Evolutionary conservation across 2,888 invertebrate genomes (phyloP), one percentile per base, ranked within the genome.

Genomic region (Lingula anatina): DNA sequence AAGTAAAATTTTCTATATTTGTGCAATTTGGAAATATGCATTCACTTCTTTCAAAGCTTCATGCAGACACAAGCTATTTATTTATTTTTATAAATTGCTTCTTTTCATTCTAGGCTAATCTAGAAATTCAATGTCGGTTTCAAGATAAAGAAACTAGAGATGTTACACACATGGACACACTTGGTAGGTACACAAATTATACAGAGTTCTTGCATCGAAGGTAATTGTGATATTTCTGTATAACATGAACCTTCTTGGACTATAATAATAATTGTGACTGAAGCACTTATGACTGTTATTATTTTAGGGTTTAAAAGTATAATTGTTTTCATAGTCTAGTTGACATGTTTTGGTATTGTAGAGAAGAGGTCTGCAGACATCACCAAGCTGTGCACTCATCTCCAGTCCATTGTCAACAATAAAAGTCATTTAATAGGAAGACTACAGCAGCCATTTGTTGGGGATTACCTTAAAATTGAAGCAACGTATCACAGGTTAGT

Each of bases 391-490:
- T 66, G 64, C 44, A 59, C 58, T 27, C 65, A 71, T 49, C 47
- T 70, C 18, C 66, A 68, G 53, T 53, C 56, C 21, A 56, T 70
- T 5, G 56, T 68, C n/a, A 60, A 59, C 23, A 59, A 60, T 43
- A 68, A 67, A 46, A 60, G 65, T 20, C 45, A 56, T 46, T 46
- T 70, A 23, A 53, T 66, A 20, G 57, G 54, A 20, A 51, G 65
- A 38, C 53, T 71, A 15, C 69, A 68, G 49, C 66, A 66, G 43
- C 70, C 71, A 20, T 65, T 64, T 58, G 65, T 67, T 27, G 70
- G 70, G 26, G 66, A 70, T 45, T 65, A 55, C 54, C 60, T 71
- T 26, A 67, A 66, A 49, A 59, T 71, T 20, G 68, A 71, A 46
- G 68, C 68, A 20, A 59, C 64, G 39, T 65, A 65, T 46, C 68